phyloP scores from a whole-genome alignment of 2,113 vertebrate genomes.

The Paedocypris sp. region DNA sequence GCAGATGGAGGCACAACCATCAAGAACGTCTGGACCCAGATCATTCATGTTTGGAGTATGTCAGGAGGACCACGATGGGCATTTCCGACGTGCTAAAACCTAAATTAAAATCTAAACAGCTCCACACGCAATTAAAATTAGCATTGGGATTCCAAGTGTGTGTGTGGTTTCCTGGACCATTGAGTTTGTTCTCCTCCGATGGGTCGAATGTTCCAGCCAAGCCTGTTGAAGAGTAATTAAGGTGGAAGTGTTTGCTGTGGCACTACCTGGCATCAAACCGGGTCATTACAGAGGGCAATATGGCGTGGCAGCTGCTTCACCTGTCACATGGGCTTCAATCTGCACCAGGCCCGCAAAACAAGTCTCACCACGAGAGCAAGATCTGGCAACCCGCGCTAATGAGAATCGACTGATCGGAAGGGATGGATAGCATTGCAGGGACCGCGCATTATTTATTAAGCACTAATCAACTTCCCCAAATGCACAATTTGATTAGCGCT shows the following conservation, averaged over 20 bases:
- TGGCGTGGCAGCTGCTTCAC: conserved; percentile 27
- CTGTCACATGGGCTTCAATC: background rate
- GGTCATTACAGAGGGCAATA: conserved; percentile 25
- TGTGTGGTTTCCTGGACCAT: background rate
- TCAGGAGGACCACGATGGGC: too few relatives aligned
- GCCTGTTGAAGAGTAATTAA: conserved; percentile 31
- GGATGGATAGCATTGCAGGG: conserved; percentile 27
- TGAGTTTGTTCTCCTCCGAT: background rate
- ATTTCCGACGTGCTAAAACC: too few relatives aligned
- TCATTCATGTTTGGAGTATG: too few relatives aligned
- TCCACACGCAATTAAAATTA: too few relatives aligned
- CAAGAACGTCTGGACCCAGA: too few relatives aligned
- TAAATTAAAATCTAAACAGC: too few relatives aligned
- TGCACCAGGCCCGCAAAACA: background rate
- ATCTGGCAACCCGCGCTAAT: conserved; percentile 21
- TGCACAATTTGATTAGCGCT: conserved; percentile 31
- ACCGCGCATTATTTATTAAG: conserved; percentile 25
- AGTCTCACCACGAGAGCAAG: background rate
- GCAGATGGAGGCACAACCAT: too few relatives aligned
- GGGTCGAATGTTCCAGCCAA: background rate
- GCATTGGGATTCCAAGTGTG: too few relatives aligned
- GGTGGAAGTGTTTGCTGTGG: conserved; percentile 1
- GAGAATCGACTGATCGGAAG: conserved; percentile 31
- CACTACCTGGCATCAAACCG: conserved; percentile 13
- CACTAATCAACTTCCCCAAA: conserved; percentile 13